Evolutionary conservation across 2,888 invertebrate genomes (phyloP), one percentile per base, ranked within the genome.

Genomic region (Malthinus flaveolus): DNA sequence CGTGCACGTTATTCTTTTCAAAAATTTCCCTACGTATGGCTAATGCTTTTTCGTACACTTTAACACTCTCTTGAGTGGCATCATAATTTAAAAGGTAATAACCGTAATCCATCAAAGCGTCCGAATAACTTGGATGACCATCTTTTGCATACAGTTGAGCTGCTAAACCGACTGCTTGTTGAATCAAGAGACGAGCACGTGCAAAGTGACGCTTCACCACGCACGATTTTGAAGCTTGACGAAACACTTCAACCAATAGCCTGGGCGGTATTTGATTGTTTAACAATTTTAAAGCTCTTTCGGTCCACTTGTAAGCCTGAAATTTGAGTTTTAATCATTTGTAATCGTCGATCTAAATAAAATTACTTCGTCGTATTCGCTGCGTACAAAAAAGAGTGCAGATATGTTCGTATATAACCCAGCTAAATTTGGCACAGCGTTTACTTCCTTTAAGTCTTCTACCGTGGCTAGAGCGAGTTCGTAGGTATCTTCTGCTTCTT

Each of bases 71-170:
- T 63, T 84, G 83, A 65, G 93, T 90, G 51, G 88, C 88, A 80
- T 96, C 96, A 50, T 91, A 88, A 79, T 95, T 95, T 67, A 95
- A 84, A 71, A 95, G 82, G 76, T 91, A 95, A 82, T 93, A 95
- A 64, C 93, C 96, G 78, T 91, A 93, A 81, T 95, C 95, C 66
- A 92, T 82, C 58, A 96, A 82, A 37, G 91, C 88, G 76, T 93
- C 92, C 15, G 95, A 90, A 76, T 89, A 90, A 70, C 89, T 88
- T 53, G 91, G 93, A 80, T 93, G 92, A n/a, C 81, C 77, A 15
- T 81, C 78, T 1, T 86, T 60, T 32, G 64, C 85, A 78, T 86
- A 88, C 42, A 83, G 77, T 66, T 81, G 80, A 10, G 87, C 82
- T 9, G 91, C 89, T 51, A 87, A 80, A 59, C 85, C 85, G 37